phyloP scores from a whole-genome alignment of 2,888 invertebrate genomes.

The Quadroppia sp. region DNA sequence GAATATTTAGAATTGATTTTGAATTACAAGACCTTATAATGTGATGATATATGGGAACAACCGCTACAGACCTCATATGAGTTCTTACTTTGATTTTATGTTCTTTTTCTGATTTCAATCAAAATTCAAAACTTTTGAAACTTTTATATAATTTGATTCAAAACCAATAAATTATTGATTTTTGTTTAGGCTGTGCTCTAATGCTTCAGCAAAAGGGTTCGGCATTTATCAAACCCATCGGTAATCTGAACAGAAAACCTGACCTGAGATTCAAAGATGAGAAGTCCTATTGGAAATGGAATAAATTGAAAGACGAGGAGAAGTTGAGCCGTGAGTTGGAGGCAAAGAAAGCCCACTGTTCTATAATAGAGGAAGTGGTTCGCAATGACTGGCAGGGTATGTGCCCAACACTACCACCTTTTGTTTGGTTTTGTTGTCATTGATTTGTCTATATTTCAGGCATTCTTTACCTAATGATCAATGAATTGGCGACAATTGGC shows the following conservation, averaged over 20 bases:
- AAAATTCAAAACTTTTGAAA: not conserved
- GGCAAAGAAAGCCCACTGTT: constrained; percentile 34
- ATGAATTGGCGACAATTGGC: constrained; percentile 52
- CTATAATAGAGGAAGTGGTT: constrained; percentile 52
- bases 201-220: constrained; percentile 54
- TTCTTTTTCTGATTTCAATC: not conserved
- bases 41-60: constrained; percentile 15
- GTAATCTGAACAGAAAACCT: constrained; percentile 42
- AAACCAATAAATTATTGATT: not conserved
- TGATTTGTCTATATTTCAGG: not conserved
- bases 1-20: constrained; percentile 46
- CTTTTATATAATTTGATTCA: not conserved
- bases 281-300: constrained; percentile 51
- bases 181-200: constrained; percentile 52
- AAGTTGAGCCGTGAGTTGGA: constrained; percentile 23
- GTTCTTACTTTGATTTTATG: constrained; percentile 19
- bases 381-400: constrained; percentile 56
- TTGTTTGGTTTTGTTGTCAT: not conserved
- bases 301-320: constrained; percentile 37
- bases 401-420: not conserved
- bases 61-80: constrained; percentile 3
- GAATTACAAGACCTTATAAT: not conserved
- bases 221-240: constrained; percentile 50
- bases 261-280: constrained; percentile 46
- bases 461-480: constrained; percentile 55